phyloP scores from a whole-genome alignment of 1,140 invertebrate species.

The Arion vulgaris region DNA sequence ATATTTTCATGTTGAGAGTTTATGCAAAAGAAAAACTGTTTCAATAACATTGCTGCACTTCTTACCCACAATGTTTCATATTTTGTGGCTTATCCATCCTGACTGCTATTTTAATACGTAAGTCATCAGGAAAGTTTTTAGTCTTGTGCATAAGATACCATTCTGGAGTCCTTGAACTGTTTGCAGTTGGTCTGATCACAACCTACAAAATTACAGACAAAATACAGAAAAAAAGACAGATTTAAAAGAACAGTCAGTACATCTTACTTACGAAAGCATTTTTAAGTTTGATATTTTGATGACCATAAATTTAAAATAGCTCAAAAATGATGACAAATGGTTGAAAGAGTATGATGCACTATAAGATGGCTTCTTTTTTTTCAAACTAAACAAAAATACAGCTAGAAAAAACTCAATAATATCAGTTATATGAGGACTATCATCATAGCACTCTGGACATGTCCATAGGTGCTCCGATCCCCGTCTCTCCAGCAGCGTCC shows the following conservation, averaged over 20 bases:
- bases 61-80: constrained; percentile 97
- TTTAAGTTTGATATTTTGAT: neutral
- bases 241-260: neutral
- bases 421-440: too few species aligned
- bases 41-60: constrained; percentile 17
- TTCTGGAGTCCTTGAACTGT: constrained; percentile 92
- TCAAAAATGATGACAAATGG: too few species aligned
- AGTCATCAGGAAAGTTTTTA: constrained; percentile 94
- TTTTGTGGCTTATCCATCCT: constrained; percentile 99
- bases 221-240: neutral
- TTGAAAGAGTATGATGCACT: too few species aligned
- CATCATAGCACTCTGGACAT: too few species aligned
- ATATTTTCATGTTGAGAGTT: too few species aligned
- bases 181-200: constrained; percentile 89
- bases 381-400: too few species aligned
- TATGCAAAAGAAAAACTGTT: too few species aligned
- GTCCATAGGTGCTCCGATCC: too few species aligned
- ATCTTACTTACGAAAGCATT: neutral
- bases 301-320: neutral
- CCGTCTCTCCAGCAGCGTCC: too few species aligned
- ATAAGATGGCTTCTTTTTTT: too few species aligned
- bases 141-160: constrained; percentile 98
- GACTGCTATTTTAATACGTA: constrained; percentile 97
- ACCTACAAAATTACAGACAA: constrained; percentile 68
- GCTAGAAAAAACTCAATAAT: too few species aligned